A percentile compares a stretch with the other conserved stretches of the same genome.
These are phyloP conservation scores for Tragopan temminckii DNA, from an alignment of 2,797 vertebrate species.

Conservation along the genomic window DNA sequence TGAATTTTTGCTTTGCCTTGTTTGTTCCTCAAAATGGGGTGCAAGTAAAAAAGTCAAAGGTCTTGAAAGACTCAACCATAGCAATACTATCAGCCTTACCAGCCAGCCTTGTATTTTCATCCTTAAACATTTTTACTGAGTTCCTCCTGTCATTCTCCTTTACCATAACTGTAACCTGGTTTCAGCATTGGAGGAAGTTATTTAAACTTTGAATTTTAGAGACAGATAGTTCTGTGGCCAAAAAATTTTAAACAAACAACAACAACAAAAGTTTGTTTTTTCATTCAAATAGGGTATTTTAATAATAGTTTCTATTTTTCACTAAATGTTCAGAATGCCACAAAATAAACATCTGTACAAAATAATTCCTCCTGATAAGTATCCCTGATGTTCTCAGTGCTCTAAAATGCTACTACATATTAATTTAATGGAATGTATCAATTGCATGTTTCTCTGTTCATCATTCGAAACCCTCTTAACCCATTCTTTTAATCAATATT, in stretches of 20 bases:
- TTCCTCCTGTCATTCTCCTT: not conserved
- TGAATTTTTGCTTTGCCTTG: not conserved
- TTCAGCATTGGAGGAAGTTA: not conserved
- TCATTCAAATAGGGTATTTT: not conserved
- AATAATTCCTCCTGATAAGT: not conserved
- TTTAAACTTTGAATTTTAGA: not conserved
- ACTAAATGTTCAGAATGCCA: not conserved
- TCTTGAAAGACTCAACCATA: not conserved
- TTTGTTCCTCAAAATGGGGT: not conserved
- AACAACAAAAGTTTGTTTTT: not conserved
- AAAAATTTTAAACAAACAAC: not conserved
- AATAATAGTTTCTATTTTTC: not conserved
- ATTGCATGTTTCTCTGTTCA: conserved; percentile 18
- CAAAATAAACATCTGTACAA: not conserved
- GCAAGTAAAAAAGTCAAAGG: not conserved
- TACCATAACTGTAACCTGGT: not conserved
- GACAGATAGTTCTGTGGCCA: not conserved
- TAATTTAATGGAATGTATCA: not conserved
- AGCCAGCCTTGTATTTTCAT: not conserved
- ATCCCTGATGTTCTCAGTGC: not conserved
- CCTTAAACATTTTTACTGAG: not conserved
- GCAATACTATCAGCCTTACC: not conserved
- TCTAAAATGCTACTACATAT: not conserved
- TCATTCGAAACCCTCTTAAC: not conserved
- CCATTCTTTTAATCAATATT: conserved; percentile 40